Base-by-base conservation (phyloP, 2,113 vertebrate genomes). In the Dissostichus mawsoni region DNA sequence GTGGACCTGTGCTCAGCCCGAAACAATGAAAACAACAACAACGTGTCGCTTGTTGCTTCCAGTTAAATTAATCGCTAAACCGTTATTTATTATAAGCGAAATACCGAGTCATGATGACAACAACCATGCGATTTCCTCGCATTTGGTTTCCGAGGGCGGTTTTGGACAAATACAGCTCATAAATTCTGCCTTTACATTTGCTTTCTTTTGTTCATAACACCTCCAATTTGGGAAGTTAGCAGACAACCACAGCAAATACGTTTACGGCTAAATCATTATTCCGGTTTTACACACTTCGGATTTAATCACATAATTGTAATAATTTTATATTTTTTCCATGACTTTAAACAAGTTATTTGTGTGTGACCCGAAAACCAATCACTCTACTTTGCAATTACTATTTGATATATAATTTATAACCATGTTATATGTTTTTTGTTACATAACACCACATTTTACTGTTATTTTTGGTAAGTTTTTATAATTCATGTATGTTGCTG, bases 11-110 rank as follows among this genome's bases (percentile, higher is more conserved):
- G 87, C 83, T 75, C 80, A 63, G 88, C 74, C 85, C 87, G 64
- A 89, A 94, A 95, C 94, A 95, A 95, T 94, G 92, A 95, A 90
- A 93, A 92, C 92, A 93, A 89, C 92, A 91, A 90, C 92, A 90
- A 66, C 92, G 89, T 66, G 87, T 81, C 82, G 92, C 91, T 85
- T 90, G 92, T 89, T 91, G 90, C 89, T 77, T 47, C 41, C 2
- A 0, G 23, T 12, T 8, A 3, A 59, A 58, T 65, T 9, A 10
- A 1, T 5, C 16, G 52, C 11, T 2, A 1, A 25, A 17, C 57
- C 13, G 11, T n/a, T 11, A 2, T 9, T 5, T 11, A 47, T 65
- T 17, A 0, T 17, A 12, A 0, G n/a, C 14, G n/a, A 51, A 76
- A 20, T 3, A 29, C 14, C 57, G 16, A 41, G 11, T 56, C 20